Percentiles rank a stretch among this genome's conserved stretches.
phyloP scores from a whole-genome alignment of 1,140 invertebrate species.

The Drosophila funebris region DNA sequence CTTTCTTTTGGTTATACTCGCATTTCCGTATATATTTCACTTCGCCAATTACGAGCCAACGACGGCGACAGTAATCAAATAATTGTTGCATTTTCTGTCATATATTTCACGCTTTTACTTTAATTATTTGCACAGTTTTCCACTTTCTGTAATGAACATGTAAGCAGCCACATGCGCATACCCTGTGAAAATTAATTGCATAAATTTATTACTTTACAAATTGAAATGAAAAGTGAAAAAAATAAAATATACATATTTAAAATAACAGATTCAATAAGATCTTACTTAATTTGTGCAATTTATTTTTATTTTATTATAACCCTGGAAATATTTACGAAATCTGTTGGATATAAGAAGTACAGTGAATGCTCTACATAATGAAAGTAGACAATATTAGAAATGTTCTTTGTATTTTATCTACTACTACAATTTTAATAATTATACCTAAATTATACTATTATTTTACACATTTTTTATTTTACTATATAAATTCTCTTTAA shows the following conservation, averaged over 20 bases:
- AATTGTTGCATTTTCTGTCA: conserved; percentile 76
- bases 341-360: no score
- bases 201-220: neutral
- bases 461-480: neutral
- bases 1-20: conserved; percentile 3
- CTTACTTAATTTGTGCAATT: no score
- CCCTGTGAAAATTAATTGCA: neutral
- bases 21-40: conserved; percentile 63
- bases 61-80: conserved; percentile 78
- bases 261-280: no score
- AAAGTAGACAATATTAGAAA: no score
- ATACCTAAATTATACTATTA: no score
- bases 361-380: no score
- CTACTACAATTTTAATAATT: no score
- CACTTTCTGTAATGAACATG: conserved; percentile 17
- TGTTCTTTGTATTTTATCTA: no score
- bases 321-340: no score
- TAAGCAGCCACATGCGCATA: neutral
- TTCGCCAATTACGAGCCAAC: conserved; percentile 65
- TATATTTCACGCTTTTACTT: conserved; percentile 58
- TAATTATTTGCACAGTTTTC: conserved; percentile 72
- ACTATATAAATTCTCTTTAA: neutral
- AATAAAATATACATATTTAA: no score
- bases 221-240: no score
- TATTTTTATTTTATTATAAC: no score